Percentiles rank a stretch among this genome's conserved stretches.
Evolutionary conservation across 2,797 vertebrate genomes (phyloP).

Genomic region (Gallinago stenura): DNA sequence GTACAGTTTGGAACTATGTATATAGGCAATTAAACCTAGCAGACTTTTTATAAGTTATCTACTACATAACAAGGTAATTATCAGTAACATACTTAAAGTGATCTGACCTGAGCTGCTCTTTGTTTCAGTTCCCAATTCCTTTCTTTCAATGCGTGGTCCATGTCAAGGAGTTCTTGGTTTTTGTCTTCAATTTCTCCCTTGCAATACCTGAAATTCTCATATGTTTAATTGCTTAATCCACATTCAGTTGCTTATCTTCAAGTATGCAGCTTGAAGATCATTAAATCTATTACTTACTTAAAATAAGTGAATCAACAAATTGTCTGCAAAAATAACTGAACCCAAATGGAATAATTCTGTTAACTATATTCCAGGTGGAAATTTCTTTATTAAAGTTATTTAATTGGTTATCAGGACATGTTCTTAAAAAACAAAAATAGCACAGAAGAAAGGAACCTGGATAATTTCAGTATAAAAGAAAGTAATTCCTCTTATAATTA

Average conservation of each 20-base stretch:
- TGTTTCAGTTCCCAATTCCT: conserved; percentile 95
- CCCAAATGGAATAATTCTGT: neutral
- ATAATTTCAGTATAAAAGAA: neutral
- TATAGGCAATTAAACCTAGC: neutral
- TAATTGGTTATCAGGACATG: neutral
- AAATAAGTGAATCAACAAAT: neutral
- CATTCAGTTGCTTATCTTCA: neutral
- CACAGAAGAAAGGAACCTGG: neutral
- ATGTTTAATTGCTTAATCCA: neutral
- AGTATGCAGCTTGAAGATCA: neutral
- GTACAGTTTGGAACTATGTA: neutral
- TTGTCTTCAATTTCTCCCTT: conserved; percentile 91
- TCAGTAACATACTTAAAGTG: neutral
- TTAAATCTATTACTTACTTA: neutral
- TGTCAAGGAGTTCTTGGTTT: conserved; percentile 89
- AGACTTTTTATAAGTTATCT: neutral
- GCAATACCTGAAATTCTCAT: conserved; percentile 84
- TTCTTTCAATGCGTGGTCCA: conserved; percentile 91
- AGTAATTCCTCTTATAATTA: neutral
- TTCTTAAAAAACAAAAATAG: neutral
- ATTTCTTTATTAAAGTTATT: neutral
- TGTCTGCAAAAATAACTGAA: neutral
- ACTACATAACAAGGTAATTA: neutral
- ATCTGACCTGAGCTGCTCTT: conserved; percentile 90
- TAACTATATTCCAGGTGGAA: neutral